Percentiles rank a stretch among this genome's conserved stretches.
These are phyloP conservation scores for Trichomycterus rosablanca DNA, from an alignment of 2,113 vertebrate species.

Conservation along the genomic window DNA sequence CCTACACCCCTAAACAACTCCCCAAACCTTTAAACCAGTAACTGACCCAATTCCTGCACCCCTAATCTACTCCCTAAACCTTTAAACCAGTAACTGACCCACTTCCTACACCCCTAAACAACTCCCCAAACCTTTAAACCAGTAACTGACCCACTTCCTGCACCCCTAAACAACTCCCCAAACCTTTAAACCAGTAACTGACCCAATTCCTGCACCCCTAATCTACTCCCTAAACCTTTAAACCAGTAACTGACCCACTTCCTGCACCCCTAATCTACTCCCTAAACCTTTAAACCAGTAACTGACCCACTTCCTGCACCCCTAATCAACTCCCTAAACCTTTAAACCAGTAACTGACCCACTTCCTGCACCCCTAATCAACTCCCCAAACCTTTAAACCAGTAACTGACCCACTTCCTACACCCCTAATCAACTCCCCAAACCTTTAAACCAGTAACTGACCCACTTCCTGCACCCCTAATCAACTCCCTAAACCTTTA, in stretches of 20 bases:
- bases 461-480: background rate
- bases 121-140: no score
- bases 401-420: no score
- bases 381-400: no score
- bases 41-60: no score
- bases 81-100: background rate
- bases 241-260: background rate
- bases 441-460: background rate
- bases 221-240: constrained; percentile 44
- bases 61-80: constrained; percentile 45
- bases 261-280: constrained; percentile 45
- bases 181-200: background rate
- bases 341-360: background rate
- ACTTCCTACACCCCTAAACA: background rate
- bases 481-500: constrained; percentile 44
- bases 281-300: background rate
- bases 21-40: background rate
- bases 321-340: constrained; percentile 45
- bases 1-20: background rate
- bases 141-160: no score
- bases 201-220: background rate
- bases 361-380: background rate
- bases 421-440: background rate
- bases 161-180: background rate
- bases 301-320: no score